Evolutionary conservation across 2,888 invertebrate species (phyloP).

Genomic region (Tetranychus piercei): DNA sequence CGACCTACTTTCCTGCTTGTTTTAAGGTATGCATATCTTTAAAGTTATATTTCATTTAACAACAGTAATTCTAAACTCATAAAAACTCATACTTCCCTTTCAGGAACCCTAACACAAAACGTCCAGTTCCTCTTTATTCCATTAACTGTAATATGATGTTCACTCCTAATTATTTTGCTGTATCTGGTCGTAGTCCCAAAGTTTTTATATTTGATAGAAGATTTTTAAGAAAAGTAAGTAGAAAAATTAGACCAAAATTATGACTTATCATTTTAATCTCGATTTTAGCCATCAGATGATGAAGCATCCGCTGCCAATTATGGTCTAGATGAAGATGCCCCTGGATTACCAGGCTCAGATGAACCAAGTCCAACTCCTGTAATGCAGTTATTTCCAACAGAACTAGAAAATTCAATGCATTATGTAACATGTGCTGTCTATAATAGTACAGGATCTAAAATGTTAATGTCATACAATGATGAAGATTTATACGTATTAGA

Average conservation of each 20-base stretch:
- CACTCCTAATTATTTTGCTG: neutral
- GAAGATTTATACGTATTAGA: conserved; percentile 79
- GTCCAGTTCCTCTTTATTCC: neutral
- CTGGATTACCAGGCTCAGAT: too few species aligned
- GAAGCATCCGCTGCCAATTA: neutral
- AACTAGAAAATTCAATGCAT: neutral
- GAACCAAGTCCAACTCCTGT: too few species aligned
- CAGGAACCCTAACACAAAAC: neutral
- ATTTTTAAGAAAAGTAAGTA: neutral
- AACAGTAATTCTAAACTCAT: too few species aligned
- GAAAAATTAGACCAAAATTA: neutral
- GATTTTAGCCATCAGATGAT: neutral
- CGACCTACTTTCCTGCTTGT: conserved; percentile 40
- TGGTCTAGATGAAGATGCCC: too few species aligned
- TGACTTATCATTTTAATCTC: neutral
- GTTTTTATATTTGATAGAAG: neutral
- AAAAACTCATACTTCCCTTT: neutral
- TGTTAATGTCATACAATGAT: conserved; percentile 81
- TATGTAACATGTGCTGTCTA: conserved; percentile 11
- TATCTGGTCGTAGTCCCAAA: neutral
- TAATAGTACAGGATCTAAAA: conserved; percentile 35
- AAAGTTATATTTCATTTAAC: too few species aligned
- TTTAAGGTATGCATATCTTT: conserved; percentile 8
- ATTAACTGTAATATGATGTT: neutral
- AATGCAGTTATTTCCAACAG: too few species aligned